Evolutionary conservation across 30 jellyfish, hydroid and myxozoan genomes (phyloP).

Genomic region (Aurelia coerulea): DNA sequence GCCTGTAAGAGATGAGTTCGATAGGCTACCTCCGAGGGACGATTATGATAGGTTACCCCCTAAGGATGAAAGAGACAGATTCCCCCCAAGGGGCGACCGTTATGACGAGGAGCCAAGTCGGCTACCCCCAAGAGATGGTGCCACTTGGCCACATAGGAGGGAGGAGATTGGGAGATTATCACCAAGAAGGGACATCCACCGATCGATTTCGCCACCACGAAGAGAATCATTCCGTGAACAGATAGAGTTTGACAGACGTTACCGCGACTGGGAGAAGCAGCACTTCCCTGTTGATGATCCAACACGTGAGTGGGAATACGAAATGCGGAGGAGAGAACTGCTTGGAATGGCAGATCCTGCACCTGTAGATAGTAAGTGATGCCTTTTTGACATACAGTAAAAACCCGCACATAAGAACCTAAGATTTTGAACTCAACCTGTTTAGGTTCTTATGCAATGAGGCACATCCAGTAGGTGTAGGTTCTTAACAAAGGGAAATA

Average conservation of each 20-base stretch:
- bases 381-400: too few relatives aligned
- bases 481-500: too few relatives aligned
- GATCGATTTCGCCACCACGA: slow-evolving; percentile 48
- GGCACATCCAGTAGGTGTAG: too few relatives aligned
- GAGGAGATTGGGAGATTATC: not conserved
- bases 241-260: slow-evolving; percentile 55
- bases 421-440: too few relatives aligned
- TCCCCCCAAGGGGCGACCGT: not conserved
- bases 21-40: slow-evolving; percentile 24
- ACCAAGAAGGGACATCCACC: not conserved
- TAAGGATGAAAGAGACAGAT: not conserved
- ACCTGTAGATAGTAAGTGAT: not conserved
- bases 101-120: not conserved
- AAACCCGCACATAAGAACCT: too few relatives aligned
- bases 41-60: not conserved
- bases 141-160: not conserved
- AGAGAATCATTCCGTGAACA: slow-evolving; percentile 60
- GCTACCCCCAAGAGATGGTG: not conserved
- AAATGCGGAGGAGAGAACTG: slow-evolving; percentile 73
- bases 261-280: slow-evolving; percentile 67
- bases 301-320: slow-evolving; percentile 76
- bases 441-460: too few relatives aligned
- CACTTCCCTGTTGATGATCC: slow-evolving; percentile 73
- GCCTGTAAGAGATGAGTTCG: slow-evolving; percentile 11
- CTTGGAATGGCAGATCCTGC: slow-evolving; percentile 36